phyloP scores from a whole-genome alignment of 2,113 vertebrate species.

The Oceanites oceanicus region DNA sequence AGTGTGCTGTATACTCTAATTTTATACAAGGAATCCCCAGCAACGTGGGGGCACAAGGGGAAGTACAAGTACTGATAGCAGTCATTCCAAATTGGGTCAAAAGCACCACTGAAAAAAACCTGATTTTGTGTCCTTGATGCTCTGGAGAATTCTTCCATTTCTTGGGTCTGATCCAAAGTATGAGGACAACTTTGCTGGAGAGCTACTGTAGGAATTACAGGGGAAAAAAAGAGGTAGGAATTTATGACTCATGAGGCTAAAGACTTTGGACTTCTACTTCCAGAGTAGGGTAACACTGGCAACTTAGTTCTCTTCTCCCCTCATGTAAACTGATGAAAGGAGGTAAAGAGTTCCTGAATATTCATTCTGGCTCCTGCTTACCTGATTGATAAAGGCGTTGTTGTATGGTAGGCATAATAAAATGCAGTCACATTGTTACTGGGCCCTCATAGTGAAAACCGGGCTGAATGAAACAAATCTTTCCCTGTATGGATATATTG shows the following conservation, averaged over 20 bases:
- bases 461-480: not conserved
- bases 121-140: not conserved
- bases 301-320: not conserved
- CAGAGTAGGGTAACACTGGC: not conserved
- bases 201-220: not conserved
- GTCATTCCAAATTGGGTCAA: not conserved
- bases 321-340: not conserved
- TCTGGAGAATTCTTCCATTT: not conserved
- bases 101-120: not conserved
- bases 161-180: not conserved
- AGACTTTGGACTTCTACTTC: not conserved
- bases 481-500: not conserved
- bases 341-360: not conserved
- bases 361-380: not conserved
- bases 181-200: not conserved
- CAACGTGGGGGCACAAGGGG: rapidly evolving
- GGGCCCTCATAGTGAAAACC: not conserved
- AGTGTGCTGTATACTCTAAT: not conserved
- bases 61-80: not conserved
- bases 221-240: not conserved
- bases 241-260: not conserved
- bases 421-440: not conserved
- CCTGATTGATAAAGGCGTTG: not conserved
- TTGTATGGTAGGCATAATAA: not conserved
- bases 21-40: not conserved